Conservation (phyloP, 2,113 vertebrate species). For the Falcunculus frontatus region DNA sequence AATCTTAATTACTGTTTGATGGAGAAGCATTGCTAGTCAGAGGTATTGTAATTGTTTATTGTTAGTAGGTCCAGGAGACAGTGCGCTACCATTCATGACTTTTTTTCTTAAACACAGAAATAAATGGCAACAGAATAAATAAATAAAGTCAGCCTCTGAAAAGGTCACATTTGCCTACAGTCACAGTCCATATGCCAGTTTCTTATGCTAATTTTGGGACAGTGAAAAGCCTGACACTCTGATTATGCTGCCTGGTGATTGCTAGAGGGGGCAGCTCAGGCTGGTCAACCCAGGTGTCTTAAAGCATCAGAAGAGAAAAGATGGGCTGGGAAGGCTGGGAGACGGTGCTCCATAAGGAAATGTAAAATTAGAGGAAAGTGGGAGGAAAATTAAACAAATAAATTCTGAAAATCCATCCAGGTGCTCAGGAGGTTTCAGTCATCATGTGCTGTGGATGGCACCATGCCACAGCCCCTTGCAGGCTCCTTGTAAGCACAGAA, state of each 20-base stretch:
- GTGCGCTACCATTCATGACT: not conserved
- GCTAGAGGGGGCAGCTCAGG: not conserved
- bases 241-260: not conserved
- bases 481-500: not conserved
- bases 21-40: not conserved
- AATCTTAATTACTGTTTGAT: not conserved
- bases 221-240: not conserved
- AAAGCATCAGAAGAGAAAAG: not conserved
- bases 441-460: not conserved
- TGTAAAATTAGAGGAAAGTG: not conserved
- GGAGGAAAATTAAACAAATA: not conserved
- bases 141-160: conserved; percentile 14
- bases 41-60: not conserved
- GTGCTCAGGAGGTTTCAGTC: not conserved
- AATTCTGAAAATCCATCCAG: not conserved
- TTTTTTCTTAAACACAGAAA: not conserved
- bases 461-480: fast-evolving
- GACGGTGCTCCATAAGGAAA: fast-evolving
- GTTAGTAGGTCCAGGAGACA: not conserved
- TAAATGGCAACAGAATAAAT: conserved; percentile 28
- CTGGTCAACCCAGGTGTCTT: fast-evolving
- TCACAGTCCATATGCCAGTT: not conserved
- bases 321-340: not conserved
- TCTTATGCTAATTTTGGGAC: conserved; percentile 5
- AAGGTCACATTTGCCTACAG: conserved; percentile 35